Evolutionary conservation across 2,797 vertebrate genomes (phyloP).

Genomic region (Muscicapa comitata): DNA sequence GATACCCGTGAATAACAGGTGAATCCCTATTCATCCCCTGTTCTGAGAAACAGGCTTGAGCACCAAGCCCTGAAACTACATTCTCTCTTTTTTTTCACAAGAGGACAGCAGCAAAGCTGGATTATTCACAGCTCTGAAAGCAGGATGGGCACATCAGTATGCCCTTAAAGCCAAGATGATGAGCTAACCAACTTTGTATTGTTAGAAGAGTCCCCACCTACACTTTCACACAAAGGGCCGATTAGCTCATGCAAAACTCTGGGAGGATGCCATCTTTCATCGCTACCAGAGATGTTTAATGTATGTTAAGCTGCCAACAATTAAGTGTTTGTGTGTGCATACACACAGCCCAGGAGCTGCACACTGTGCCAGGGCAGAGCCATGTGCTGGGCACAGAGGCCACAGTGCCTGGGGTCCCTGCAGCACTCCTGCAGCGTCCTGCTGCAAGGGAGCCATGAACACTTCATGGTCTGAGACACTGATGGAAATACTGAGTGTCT

Average conservation of each 20-base stretch:
- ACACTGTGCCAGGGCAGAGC: background rate
- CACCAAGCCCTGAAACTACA: constrained; percentile 46
- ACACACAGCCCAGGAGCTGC: background rate
- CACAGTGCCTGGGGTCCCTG: background rate
- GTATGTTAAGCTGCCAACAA: background rate
- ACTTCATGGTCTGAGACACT: background rate
- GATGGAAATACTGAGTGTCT: background rate
- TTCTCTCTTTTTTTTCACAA: constrained; percentile 8
- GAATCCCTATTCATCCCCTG: background rate
- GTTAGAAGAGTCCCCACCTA: constrained; percentile 62
- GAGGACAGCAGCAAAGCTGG: background rate
- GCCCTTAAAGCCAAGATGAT: constrained; percentile 57
- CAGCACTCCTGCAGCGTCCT: background rate
- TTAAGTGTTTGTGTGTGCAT: background rate
- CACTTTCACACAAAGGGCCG: constrained; percentile 48
- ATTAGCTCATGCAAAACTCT: constrained; percentile 36
- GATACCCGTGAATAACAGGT: constrained; percentile 15
- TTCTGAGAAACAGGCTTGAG: background rate
- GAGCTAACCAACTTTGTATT: constrained; percentile 43
- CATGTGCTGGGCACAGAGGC: background rate
- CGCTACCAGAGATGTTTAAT: background rate
- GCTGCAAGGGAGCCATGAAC: background rate
- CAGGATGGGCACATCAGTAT: constrained; percentile 52
- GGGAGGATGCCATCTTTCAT: constrained; percentile 52
- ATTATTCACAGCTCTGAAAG: constrained; percentile 51